Conservation (phyloP, 92 coral and sea anemone species). For the Porites rus region DNA sequence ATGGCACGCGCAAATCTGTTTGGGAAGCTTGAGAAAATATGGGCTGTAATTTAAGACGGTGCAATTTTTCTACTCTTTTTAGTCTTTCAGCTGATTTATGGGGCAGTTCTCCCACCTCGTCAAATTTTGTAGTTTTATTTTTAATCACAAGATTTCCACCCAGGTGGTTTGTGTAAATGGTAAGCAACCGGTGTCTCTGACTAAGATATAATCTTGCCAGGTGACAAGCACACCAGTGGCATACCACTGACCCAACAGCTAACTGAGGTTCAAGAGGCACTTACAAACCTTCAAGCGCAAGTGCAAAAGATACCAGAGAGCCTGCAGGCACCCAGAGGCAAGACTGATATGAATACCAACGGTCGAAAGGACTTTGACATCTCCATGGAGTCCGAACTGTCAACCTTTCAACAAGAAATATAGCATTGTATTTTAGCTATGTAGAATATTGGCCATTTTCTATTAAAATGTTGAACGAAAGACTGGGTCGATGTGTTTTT, state of each 20-base stretch:
- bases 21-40: too few species aligned
- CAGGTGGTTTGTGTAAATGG: too few species aligned
- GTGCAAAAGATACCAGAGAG: slow-evolving; percentile 43
- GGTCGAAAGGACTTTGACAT: not conserved
- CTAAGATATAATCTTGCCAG: not conserved
- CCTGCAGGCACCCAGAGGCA: not conserved
- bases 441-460: too few species aligned
- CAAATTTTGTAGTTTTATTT: not conserved
- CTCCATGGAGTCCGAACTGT: slow-evolving; percentile 1
- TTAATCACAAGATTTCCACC: not conserved
- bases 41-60: not conserved
- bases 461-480: not conserved
- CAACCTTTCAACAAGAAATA: not conserved
- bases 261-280: slow-evolving; percentile 39
- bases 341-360: not conserved
- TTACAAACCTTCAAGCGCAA: slow-evolving; percentile 38
- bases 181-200: not conserved
- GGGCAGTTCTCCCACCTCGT: too few species aligned
- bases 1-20: too few species aligned
- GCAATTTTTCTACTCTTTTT: not conserved
- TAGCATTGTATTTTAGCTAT: not conserved
- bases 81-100: not conserved
- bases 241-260: slow-evolving; percentile 27
- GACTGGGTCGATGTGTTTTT: too few species aligned
- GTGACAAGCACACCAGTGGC: not conserved